phyloP scores from a whole-genome alignment of 2,113 vertebrate genomes.

The Myodes glareolus region DNA sequence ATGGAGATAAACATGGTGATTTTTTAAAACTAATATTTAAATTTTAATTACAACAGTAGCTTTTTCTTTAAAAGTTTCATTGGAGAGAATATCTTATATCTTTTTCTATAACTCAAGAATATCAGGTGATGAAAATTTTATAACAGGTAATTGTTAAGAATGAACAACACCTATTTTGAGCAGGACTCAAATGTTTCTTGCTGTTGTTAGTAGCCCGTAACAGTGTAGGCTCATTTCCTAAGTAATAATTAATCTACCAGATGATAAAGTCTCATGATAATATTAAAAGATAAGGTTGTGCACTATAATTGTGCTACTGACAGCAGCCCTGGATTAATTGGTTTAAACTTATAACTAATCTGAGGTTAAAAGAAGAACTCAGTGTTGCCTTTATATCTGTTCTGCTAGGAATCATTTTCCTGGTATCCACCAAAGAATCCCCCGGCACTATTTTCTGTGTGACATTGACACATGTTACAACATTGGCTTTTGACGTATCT shows the following conservation, averaged over 20 bases:
- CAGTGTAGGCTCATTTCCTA: neutral
- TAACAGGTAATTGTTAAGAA: neutral
- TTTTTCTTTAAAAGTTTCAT: conserved; percentile 15
- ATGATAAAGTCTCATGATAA: neutral
- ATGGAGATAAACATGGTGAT: neutral
- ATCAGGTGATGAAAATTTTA: neutral
- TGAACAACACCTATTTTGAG: neutral
- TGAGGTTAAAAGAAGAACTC: neutral
- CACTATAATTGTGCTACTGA: neutral
- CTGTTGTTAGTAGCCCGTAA: neutral
- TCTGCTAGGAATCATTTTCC: neutral
- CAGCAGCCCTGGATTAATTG: neutral
- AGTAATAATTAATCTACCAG: neutral
- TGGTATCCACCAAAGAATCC: neutral
- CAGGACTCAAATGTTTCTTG: neutral
- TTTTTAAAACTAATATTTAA: neutral
- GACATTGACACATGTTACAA: neutral
- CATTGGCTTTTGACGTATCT: neutral
- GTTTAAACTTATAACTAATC: neutral
- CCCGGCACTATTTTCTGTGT: neutral
- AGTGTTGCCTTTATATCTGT: neutral
- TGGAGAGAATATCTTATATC: neutral
- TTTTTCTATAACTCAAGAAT: neutral
- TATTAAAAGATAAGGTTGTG: neutral
- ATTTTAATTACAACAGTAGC: neutral